These are phyloP conservation scores for Drosophila prosaltans DNA, from an alignment of 1,140 invertebrate species.

Conservation along the genomic window DNA sequence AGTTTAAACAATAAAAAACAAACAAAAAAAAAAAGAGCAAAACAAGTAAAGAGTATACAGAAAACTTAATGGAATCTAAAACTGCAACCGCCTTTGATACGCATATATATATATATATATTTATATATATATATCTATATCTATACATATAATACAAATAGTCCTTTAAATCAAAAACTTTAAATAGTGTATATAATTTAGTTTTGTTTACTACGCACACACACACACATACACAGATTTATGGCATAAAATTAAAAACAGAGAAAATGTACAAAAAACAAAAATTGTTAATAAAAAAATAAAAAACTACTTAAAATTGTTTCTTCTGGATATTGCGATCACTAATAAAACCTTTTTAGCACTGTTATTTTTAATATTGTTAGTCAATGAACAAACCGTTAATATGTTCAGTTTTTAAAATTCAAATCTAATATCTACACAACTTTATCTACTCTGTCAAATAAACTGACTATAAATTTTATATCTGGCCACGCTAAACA, in stretches of 20 bases:
- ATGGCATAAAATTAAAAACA: slow-evolving; percentile 70
- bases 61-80: slow-evolving; percentile 65
- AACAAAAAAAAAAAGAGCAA: slow-evolving; percentile 42
- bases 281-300: slow-evolving; percentile 71
- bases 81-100: slow-evolving; percentile 78
- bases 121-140: slow-evolving; percentile 18
- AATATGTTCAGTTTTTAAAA: too few species aligned
- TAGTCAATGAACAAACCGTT: too few species aligned
- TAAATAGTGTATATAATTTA: slow-evolving; percentile 74
- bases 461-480: neutral
- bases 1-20: slow-evolving; percentile 67
- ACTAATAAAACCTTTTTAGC: too few species aligned
- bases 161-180: slow-evolving; percentile 57
- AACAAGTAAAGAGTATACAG: slow-evolving; percentile 51
- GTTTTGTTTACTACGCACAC: slow-evolving; percentile 77
- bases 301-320: slow-evolving; percentile 52
- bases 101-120: slow-evolving; percentile 46
- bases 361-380: too few species aligned
- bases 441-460: neutral
- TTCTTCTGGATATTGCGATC: too few species aligned
- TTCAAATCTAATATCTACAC: too few species aligned
- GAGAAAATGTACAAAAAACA: slow-evolving; percentile 75
- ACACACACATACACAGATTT: slow-evolving; percentile 48
- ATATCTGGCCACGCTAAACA: too few species aligned
- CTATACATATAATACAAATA: slow-evolving; percentile 54